phyloP scores from a whole-genome alignment of 2,113 vertebrate genomes.

The Leucopsar rothschildi region DNA sequence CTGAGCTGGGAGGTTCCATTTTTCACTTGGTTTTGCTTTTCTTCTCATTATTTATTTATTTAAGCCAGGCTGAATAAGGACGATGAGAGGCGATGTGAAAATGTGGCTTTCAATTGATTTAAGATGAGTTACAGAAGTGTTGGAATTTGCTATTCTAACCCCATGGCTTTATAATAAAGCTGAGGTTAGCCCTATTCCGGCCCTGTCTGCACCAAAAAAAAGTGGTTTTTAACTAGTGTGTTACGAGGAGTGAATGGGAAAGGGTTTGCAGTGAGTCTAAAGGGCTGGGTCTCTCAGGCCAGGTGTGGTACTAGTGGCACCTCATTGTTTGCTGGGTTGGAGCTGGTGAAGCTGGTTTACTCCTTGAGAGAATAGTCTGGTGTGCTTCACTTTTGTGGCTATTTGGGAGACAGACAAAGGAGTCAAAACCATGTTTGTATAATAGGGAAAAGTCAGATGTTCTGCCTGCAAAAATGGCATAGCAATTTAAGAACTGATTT shows the following conservation, averaged over 20 bases:
- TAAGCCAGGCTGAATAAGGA: background rate
- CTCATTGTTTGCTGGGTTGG: rapidly evolving
- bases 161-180: background rate
- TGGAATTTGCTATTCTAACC: background rate
- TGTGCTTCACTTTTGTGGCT: background rate
- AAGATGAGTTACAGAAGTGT: background rate
- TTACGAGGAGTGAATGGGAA: background rate
- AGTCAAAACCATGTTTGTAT: background rate
- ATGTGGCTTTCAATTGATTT: background rate
- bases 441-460: background rate
- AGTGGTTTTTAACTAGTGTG: background rate
- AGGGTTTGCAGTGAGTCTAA: background rate
- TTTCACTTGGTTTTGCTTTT: background rate
- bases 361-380: background rate
- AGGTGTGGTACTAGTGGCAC: rapidly evolving
- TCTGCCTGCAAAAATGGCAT: background rate
- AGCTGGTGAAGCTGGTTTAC: background rate
- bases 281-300: background rate
- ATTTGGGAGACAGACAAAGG: background rate
- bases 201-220: background rate
- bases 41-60: background rate
- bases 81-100: background rate
- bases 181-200: background rate
- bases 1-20: background rate
- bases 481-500: background rate